phyloP scores from a whole-genome alignment of 2,797 vertebrate species.

The Hirundo rustica region DNA sequence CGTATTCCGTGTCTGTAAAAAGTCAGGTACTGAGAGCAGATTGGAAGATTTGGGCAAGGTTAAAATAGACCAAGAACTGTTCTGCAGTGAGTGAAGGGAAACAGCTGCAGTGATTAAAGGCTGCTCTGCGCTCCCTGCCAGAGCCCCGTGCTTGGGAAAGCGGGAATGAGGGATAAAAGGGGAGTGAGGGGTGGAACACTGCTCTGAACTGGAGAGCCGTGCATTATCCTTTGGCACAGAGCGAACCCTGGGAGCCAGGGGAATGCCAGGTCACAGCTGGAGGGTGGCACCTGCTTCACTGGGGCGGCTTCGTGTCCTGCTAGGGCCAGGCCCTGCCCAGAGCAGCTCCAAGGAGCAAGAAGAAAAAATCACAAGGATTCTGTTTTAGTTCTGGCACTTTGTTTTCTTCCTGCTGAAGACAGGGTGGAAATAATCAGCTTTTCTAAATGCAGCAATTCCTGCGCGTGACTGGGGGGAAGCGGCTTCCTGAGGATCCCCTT shows the following conservation, averaged over 20 bases:
- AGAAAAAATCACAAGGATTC: neutral
- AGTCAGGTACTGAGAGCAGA: neutral
- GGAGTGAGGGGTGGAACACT: no score
- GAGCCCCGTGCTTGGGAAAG: no score
- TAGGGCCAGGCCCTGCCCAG: accelerated
- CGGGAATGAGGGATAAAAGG: neutral
- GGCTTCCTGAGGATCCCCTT: neutral
- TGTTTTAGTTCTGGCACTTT: neutral
- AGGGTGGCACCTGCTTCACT: neutral
- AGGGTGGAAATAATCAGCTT: neutral
- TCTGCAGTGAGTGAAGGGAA: neutral
- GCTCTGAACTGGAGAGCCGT: no score
- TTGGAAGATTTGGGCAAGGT: neutral
- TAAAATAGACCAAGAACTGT: neutral
- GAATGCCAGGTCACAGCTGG: accelerated
- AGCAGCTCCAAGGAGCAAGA: neutral
- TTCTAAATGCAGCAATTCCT: neutral
- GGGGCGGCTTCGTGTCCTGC: accelerated
- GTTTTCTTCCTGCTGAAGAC: neutral
- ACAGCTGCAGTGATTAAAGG: neutral
- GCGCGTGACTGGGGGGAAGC: neutral
- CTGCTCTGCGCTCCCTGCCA: accelerated
- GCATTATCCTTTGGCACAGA: no score
- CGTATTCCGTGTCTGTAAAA: accelerated
- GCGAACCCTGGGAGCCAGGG: neutral